Percentiles rank a stretch among this genome's conserved stretches.
Conservation (phyloP, 2,888 invertebrate genomes). For the Cheiracanthium punctorium region DNA sequence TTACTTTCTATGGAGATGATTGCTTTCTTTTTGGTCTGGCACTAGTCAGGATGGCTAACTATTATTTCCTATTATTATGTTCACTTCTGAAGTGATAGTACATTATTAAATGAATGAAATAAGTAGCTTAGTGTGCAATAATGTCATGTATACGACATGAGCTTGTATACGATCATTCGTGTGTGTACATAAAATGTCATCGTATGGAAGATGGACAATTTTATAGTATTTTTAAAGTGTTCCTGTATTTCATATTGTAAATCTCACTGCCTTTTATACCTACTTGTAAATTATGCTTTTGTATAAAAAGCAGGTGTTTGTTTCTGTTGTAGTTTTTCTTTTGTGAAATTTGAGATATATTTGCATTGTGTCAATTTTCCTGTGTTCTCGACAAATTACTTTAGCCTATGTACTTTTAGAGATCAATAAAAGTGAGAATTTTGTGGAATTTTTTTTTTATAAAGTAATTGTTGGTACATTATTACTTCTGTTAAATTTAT, state of each 20-base stretch:
- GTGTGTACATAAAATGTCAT: slow-evolving; percentile 55
- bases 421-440: slow-evolving; percentile 3
- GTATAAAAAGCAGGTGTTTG: slow-evolving; percentile 25
- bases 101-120: neutral
- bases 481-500: too few relatives aligned
- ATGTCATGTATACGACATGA: slow-evolving; percentile 30
- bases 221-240: slow-evolving; percentile 67
- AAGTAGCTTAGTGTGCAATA: slow-evolving; percentile 47
- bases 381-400: neutral
- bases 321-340: neutral
- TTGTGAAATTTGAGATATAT: neutral
- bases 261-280: slow-evolving; percentile 66
- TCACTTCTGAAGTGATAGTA: neutral
- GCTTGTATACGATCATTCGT: slow-evolving; percentile 54
- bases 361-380: neutral
- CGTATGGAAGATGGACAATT: slow-evolving; percentile 35
- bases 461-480: too few relatives aligned
- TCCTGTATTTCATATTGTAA: slow-evolving; percentile 60
- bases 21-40: neutral
- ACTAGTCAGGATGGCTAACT: slow-evolving; percentile 36
- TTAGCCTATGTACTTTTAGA: slow-evolving; percentile 15
- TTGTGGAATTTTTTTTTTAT: slow-evolving; percentile 6
- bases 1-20: too few relatives aligned
- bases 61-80: slow-evolving; percentile 1
- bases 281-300: slow-evolving; percentile 55